phyloP scores from a whole-genome alignment of 2,797 vertebrate genomes.

The Eurystomus glaucurus region DNA sequence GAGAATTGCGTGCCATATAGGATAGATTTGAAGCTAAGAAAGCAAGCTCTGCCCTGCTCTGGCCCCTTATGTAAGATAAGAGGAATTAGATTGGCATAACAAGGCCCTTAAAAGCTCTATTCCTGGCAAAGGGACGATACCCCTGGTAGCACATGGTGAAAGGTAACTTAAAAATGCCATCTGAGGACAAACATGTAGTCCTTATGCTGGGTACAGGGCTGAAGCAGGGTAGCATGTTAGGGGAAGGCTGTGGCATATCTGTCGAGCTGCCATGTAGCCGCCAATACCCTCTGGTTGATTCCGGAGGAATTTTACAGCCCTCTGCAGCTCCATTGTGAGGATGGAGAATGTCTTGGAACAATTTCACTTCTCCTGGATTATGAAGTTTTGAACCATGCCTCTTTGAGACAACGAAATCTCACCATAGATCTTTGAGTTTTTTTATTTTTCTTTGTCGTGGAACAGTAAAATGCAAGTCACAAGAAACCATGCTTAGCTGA shows the following conservation, averaged over 20 bases:
- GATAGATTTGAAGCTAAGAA: conserved; percentile 51
- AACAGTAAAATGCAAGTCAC: conserved; percentile 9
- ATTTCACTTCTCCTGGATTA: background rate
- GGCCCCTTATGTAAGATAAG: conserved; percentile 64
- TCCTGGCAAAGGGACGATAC: background rate
- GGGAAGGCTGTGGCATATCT: background rate
- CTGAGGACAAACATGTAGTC: conserved; percentile 30
- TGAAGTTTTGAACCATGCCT: background rate
- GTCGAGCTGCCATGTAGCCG: fast-evolving
- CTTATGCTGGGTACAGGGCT: background rate
- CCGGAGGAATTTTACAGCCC: background rate
- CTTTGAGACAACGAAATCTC: background rate
- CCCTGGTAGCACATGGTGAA: background rate
- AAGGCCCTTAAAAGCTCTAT: conserved; percentile 59
- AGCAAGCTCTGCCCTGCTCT: background rate
- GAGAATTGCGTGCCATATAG: conserved; percentile 63
- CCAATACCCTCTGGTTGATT: background rate
- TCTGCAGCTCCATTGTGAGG: background rate
- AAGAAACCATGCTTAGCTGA: conserved; percentile 23
- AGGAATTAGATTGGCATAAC: conserved; percentile 66
- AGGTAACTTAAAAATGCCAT: background rate
- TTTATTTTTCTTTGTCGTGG: background rate
- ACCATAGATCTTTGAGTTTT: background rate
- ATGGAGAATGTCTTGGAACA: background rate
- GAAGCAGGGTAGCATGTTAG: fast-evolving